phyloP scores from a whole-genome alignment of 2,797 vertebrate genomes.

The Moxostoma hubbsi region DNA sequence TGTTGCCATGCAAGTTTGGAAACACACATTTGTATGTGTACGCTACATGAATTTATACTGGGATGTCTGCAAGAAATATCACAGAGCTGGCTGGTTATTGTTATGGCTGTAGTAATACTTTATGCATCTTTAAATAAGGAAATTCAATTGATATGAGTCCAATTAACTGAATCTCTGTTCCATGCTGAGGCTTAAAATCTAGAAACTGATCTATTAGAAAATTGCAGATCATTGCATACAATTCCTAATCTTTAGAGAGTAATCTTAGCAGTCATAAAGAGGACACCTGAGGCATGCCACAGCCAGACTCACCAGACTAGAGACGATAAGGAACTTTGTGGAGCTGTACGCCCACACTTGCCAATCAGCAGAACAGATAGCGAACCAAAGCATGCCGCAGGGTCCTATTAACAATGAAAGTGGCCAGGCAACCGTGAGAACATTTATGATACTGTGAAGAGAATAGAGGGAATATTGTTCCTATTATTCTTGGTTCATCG shows the following conservation, averaged over 20 bases:
- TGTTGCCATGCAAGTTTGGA: too few species aligned
- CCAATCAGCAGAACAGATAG: constrained; percentile 20
- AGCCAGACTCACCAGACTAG: constrained; percentile 26
- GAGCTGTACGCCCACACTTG: constrained; percentile 18
- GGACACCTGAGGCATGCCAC: constrained; percentile 13
- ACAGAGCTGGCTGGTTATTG: constrained; percentile 11
- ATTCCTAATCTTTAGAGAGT: neutral
- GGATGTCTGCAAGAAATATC: neutral
- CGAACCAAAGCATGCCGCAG: constrained; percentile 20
- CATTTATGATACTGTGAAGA: constrained; percentile 33
- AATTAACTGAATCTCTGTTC: constrained; percentile 18
- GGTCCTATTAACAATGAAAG: constrained; percentile 50
- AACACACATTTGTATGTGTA: too few species aligned
- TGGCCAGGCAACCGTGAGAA: constrained; percentile 25
- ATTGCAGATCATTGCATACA: constrained; percentile 18
- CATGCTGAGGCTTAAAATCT: neutral
- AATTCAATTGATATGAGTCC: constrained; percentile 9
- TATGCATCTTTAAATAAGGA: neutral
- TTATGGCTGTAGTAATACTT: constrained; percentile 17
- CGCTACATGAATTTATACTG: too few species aligned
- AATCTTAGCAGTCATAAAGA: constrained; percentile 6
- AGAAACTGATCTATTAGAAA: constrained; percentile 21
- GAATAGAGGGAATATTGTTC: constrained; percentile 38
- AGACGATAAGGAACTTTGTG: constrained; percentile 21
- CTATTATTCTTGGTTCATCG: constrained; percentile 39